phyloP scores from a whole-genome alignment of 1,140 invertebrate species.

The Plodia interpunctella region DNA sequence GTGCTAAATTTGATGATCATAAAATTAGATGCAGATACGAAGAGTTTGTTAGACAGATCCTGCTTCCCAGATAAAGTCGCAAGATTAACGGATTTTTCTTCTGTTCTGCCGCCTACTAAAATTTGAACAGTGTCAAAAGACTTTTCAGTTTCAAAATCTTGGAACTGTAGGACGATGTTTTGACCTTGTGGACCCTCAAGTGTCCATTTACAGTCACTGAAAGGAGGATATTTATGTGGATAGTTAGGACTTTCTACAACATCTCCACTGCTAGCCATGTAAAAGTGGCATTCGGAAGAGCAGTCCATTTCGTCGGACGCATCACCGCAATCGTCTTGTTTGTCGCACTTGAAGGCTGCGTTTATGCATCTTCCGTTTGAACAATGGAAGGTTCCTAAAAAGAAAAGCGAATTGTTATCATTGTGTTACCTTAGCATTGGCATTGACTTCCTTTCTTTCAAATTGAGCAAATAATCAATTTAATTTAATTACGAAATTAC shows the following conservation, averaged over 20 bases:
- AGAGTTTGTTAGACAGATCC: slow-evolving; percentile 88
- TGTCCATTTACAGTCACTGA: slow-evolving; percentile 97
- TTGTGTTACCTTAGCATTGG: slow-evolving; percentile 32
- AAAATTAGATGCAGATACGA: slow-evolving; percentile 96
- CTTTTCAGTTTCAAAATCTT: slow-evolving; percentile 98
- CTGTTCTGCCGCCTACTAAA: slow-evolving; percentile 94
- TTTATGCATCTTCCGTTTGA: slow-evolving; percentile 95
- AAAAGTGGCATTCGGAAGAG: slow-evolving; percentile 90
- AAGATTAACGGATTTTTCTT: slow-evolving; percentile 94
- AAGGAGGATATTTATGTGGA: slow-evolving; percentile 92
- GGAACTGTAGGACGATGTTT: slow-evolving; percentile 95
- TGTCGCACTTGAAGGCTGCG: slow-evolving; percentile 92
- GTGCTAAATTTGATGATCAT: slow-evolving; percentile 98
- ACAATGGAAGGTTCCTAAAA: slow-evolving; percentile 90
- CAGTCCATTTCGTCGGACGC: slow-evolving; percentile 95
- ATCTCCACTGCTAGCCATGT: slow-evolving; percentile 96
- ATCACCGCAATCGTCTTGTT: slow-evolving; percentile 95
- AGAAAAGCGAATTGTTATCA: slow-evolving; percentile 36
- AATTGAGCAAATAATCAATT: slow-evolving; percentile 8
- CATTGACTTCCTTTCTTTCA: slow-evolving; percentile 16
- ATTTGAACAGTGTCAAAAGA: slow-evolving; percentile 97
- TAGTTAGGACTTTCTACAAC: slow-evolving; percentile 96
- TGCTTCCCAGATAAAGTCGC: slow-evolving; percentile 94
- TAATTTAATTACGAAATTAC: slow-evolving; percentile 62
- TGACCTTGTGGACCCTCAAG: slow-evolving; percentile 96